Conservation (phyloP, 2,113 vertebrate species). For the Ivindomyrus marchei region DNA sequence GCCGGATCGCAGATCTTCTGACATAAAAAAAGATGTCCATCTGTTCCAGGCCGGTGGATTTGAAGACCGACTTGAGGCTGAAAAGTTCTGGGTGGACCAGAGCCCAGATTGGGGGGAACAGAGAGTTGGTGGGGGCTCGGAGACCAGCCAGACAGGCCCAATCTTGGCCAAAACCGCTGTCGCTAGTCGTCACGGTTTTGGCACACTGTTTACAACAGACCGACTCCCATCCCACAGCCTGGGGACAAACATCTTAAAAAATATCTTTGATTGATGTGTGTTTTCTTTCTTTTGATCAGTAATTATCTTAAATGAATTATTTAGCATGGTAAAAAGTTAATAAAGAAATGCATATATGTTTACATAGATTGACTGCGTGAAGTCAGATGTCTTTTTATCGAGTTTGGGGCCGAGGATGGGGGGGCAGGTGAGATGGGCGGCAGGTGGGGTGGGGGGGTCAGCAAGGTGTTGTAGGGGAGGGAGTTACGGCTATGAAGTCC, state of each 20-base stretch:
- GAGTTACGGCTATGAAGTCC: conserved; percentile 52
- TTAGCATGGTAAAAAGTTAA: conserved; percentile 66
- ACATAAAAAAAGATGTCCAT: conserved; percentile 37
- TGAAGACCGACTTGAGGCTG: neutral
- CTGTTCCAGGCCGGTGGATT: conserved; percentile 28
- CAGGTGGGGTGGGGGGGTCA: conserved; percentile 17
- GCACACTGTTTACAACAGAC: conserved; percentile 31
- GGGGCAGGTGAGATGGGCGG: neutral
- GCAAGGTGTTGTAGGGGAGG: conserved; percentile 44
- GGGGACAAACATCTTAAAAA: conserved; percentile 34
- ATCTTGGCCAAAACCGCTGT: neutral
- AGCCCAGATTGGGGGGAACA: neutral
- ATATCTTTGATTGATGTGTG: conserved; percentile 57
- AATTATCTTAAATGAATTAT: conserved; percentile 66
- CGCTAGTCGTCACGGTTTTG: conserved; percentile 18
- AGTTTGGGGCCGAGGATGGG: neutral
- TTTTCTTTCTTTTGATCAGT: conserved; percentile 62
- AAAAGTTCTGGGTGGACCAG: conserved; percentile 11
- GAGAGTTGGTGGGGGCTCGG: neutral
- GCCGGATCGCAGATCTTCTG: conserved; percentile 34
- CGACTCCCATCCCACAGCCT: conserved; percentile 28
- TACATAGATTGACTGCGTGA: neutral
- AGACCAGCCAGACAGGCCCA: neutral
- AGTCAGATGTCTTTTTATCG: conserved; percentile 24
- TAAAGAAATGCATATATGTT: conserved; percentile 39